phyloP scores from a whole-genome alignment of 2,113 vertebrate genomes.

The Passer montanus region DNA sequence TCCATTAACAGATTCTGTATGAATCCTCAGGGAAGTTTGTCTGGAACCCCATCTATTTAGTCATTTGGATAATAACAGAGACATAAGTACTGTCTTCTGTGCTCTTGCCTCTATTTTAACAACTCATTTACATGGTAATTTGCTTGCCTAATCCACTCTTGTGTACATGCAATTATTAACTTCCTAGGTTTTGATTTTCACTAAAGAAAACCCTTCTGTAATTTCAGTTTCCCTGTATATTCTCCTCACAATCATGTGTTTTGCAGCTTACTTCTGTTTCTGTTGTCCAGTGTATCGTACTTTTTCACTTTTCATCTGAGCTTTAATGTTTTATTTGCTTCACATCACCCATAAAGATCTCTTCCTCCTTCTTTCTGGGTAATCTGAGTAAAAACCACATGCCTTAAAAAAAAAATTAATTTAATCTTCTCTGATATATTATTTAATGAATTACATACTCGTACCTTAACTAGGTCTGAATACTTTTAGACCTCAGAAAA shows the following conservation, averaged over 20 bases:
- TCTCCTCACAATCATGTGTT: background rate
- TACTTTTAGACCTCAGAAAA: background rate
- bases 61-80: background rate
- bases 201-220: background rate
- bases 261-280: background rate
- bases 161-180: background rate
- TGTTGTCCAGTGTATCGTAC: background rate
- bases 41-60: background rate
- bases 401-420: background rate
- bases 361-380: background rate
- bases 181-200: background rate
- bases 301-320: background rate
- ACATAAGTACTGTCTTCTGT: rapidly evolving
- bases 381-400: background rate
- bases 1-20: background rate
- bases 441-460: background rate
- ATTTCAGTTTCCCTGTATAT: background rate
- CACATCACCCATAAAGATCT: background rate
- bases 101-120: background rate
- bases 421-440: background rate
- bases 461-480: background rate
- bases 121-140: background rate
- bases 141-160: background rate
- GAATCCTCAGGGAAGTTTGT: background rate
- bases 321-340: background rate